A percentile compares a stretch with the other conserved stretches of the same genome.
phyloP scores from a whole-genome alignment of 2,797 vertebrate genomes.

The Manis pentadactyla region DNA sequence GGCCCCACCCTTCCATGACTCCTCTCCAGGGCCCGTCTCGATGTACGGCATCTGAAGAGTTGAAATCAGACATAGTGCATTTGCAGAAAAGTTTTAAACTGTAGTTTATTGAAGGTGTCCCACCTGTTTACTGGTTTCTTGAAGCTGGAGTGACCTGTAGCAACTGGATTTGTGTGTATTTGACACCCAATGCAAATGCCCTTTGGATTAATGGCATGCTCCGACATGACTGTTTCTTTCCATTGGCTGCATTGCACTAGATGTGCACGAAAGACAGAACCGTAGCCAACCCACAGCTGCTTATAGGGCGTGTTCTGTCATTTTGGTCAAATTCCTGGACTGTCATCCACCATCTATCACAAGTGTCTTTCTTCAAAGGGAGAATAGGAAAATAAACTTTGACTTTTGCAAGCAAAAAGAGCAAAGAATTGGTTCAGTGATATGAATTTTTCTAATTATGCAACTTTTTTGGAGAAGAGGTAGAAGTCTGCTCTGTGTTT shows the following conservation, averaged over 20 bases:
- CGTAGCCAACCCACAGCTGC: slow-evolving; percentile 61
- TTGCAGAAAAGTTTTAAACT: background rate
- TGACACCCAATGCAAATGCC: slow-evolving; percentile 40
- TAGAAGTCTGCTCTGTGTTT: slow-evolving; percentile 70
- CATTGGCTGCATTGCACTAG: slow-evolving; percentile 61
- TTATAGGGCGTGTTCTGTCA: slow-evolving; percentile 76
- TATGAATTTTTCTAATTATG: slow-evolving; percentile 80
- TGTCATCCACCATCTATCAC: slow-evolving; percentile 79
- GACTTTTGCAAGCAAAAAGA: slow-evolving; percentile 70
- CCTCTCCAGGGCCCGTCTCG: background rate
- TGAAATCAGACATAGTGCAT: background rate
- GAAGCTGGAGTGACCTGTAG: background rate
- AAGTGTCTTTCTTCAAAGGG: slow-evolving; percentile 77
- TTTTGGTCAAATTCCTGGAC: slow-evolving; percentile 82
- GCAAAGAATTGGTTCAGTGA: slow-evolving; percentile 69
- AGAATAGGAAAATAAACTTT: slow-evolving; percentile 75
- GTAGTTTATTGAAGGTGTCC: background rate
- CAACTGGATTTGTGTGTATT: background rate
- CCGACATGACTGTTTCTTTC: slow-evolving; percentile 61
- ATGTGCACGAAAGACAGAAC: slow-evolving; percentile 60
- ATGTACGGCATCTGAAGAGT: too few relatives aligned
- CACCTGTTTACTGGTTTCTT: slow-evolving; percentile 23
- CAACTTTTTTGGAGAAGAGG: slow-evolving; percentile 70
- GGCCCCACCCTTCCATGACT: background rate
- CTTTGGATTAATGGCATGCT: slow-evolving; percentile 26